Conservation (phyloP, 2,888 invertebrate genomes). For the Sinelater perroti region DNA sequence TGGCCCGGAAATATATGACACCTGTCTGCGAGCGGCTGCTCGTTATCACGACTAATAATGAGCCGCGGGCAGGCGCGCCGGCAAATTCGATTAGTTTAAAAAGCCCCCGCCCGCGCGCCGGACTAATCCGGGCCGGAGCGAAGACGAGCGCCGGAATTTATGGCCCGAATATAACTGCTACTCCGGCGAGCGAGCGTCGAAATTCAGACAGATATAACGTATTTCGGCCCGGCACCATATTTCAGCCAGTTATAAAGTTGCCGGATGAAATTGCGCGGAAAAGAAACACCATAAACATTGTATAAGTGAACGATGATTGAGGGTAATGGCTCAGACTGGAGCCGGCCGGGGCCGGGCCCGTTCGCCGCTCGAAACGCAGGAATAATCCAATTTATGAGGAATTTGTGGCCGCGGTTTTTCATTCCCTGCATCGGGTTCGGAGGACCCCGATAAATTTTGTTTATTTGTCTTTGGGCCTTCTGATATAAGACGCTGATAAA, state of each 20-base stretch:
- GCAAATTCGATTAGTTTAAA: no score
- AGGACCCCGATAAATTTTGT: no score
- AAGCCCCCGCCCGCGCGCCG: no score
- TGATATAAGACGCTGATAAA: no score
- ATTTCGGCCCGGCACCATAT: constrained; percentile 53
- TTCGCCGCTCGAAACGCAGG: constrained; percentile 47
- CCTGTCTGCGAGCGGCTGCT: constrained; percentile 52
- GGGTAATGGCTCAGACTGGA: constrained; percentile 55
- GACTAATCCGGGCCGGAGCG: neutral
- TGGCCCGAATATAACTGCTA: constrained; percentile 30
- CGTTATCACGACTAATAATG: constrained; percentile 43
- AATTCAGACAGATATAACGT: constrained; percentile 35
- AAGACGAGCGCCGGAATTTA: constrained; percentile 19
- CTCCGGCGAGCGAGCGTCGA: constrained; percentile 17
- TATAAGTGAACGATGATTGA: constrained; percentile 56
- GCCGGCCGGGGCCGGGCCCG: constrained; percentile 46
- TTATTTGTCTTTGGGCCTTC: no score
- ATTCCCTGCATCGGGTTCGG: no score
- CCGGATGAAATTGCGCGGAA: constrained; percentile 57
- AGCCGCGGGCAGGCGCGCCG: no score
- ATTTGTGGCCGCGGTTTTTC: constrained; percentile 25
- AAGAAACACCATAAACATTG: constrained; percentile 56
- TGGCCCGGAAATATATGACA: constrained; percentile 55
- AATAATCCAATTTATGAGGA: constrained; percentile 53
- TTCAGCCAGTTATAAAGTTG: constrained; percentile 59